These are phyloP conservation scores for Ennomos quercinarius DNA, from an alignment of 2,888 invertebrate genomes.

Conservation along the genomic window DNA sequence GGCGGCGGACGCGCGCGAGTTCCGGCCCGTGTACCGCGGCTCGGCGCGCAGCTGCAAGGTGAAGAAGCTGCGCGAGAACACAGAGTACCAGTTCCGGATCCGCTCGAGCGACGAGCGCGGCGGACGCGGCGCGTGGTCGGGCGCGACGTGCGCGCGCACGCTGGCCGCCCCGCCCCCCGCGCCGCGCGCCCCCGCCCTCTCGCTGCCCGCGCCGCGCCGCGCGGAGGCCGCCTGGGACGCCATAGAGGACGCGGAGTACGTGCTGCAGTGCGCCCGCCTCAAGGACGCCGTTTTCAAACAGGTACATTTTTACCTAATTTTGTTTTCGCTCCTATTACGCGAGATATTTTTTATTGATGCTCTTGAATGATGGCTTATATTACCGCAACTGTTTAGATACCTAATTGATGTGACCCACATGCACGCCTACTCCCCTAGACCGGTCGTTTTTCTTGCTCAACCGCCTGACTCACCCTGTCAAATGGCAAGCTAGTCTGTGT, in stretches of 20 bases:
- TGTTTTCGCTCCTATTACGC: too few species aligned
- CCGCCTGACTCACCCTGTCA: too few species aligned
- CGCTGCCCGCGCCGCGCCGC: slow-evolving; percentile 73
- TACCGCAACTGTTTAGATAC: too few species aligned
- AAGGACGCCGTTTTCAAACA: slow-evolving; percentile 70
- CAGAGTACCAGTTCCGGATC: slow-evolving; percentile 93
- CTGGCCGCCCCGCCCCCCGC: slow-evolving; percentile 92
- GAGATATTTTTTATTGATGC: too few species aligned
- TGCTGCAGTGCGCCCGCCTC: slow-evolving; percentile 87
- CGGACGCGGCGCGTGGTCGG: slow-evolving; percentile 92
- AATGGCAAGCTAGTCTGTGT: too few species aligned
- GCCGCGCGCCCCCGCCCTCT: slow-evolving; percentile 89
- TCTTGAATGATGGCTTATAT: too few species aligned
- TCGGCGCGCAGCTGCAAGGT: slow-evolving; percentile 92
- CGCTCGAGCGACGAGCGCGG: slow-evolving; percentile 93
- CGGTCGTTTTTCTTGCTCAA: too few species aligned
- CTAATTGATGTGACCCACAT: too few species aligned
- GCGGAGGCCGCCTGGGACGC: slow-evolving; percentile 69
- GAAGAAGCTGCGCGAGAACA: slow-evolving; percentile 93
- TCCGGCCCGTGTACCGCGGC: slow-evolving; percentile 91
- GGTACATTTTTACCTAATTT: slow-evolving; percentile 43
- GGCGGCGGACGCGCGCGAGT: slow-evolving; percentile 87
- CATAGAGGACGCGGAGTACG: slow-evolving; percentile 90
- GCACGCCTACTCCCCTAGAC: too few species aligned
- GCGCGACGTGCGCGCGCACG: slow-evolving; percentile 89